Percentiles rank a stretch among this genome's conserved stretches.
phyloP scores from a whole-genome alignment of 2,113 vertebrate species.

The Stigmatopora argus region DNA sequence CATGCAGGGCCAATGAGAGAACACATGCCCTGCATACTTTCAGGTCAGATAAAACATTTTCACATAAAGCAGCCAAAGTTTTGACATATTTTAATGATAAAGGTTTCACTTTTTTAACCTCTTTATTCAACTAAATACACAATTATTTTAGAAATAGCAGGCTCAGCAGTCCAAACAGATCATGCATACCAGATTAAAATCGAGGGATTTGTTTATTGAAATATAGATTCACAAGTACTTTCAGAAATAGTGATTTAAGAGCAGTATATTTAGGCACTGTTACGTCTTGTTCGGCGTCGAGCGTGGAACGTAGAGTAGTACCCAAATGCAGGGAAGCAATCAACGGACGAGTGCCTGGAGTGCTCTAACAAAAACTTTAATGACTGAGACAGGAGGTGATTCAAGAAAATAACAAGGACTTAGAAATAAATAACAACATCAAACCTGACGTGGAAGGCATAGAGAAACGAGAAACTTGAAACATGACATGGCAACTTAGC shows the following conservation, averaged over 20 bases:
- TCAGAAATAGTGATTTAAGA: background rate
- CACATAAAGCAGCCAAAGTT: background rate
- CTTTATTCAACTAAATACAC: background rate
- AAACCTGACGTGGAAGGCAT: too few species aligned
- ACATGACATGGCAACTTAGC: too few species aligned
- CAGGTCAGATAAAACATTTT: slow-evolving; percentile 5
- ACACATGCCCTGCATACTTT: background rate
- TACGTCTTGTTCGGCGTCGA: too few species aligned
- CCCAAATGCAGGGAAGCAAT: too few species aligned
- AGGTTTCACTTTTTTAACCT: background rate
- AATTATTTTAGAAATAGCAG: background rate
- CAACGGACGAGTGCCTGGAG: too few species aligned
- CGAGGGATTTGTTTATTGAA: background rate
- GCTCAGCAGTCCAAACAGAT: background rate
- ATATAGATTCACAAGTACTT: too few species aligned
- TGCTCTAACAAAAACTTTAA: too few species aligned
- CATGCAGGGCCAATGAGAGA: slow-evolving; percentile 3
- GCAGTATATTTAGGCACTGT: background rate
- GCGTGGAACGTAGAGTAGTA: too few species aligned
- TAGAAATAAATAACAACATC: too few species aligned
- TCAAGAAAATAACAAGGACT: too few species aligned
- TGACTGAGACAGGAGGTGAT: too few species aligned
- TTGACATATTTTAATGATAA: slow-evolving; percentile 1
- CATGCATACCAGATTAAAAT: background rate
- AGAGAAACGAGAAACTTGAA: too few species aligned